Conservation (phyloP, 2,797 vertebrate genomes). For the Tinamus major region DNA sequence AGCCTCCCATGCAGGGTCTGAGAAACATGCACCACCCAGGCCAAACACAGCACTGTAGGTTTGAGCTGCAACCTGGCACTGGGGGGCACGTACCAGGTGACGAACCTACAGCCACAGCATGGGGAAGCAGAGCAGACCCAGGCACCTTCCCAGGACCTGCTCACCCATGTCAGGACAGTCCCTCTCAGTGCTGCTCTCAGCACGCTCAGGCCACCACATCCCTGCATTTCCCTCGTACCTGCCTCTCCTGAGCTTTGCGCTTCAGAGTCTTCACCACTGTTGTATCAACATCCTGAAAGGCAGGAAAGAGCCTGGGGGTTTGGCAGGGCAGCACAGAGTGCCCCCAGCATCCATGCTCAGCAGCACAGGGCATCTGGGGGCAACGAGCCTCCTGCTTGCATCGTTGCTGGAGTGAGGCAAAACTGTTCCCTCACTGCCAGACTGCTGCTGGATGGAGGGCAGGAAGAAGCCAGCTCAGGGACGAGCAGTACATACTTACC, state of each 20-base stretch:
- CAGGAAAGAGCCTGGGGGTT: neutral
- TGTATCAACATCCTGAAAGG: constrained; percentile 82
- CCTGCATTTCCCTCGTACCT: constrained; percentile 72
- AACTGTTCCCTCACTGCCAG: fast-evolving
- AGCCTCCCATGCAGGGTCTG: neutral
- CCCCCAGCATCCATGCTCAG: neutral
- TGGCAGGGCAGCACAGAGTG: neutral
- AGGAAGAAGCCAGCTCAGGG: neutral
- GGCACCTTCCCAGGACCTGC: neutral
- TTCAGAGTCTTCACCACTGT: constrained; percentile 78
- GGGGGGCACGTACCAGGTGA: neutral
- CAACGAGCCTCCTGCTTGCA: neutral
- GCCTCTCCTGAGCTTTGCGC: constrained; percentile 81
- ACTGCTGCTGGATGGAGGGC: neutral
- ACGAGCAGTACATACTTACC: neutral
- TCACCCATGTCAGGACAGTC: neutral
- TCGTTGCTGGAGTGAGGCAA: neutral
- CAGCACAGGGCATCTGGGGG: neutral
- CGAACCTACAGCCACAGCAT: neutral
- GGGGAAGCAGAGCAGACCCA: neutral
- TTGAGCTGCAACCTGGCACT: neutral
- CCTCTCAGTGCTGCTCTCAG: neutral
- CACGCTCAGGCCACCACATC: neutral
- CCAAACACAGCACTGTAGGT: neutral
- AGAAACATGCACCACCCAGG: neutral